Evolutionary conservation across 2,113 vertebrate genomes (phyloP).

Genomic region (Pongo abelii): DNA sequence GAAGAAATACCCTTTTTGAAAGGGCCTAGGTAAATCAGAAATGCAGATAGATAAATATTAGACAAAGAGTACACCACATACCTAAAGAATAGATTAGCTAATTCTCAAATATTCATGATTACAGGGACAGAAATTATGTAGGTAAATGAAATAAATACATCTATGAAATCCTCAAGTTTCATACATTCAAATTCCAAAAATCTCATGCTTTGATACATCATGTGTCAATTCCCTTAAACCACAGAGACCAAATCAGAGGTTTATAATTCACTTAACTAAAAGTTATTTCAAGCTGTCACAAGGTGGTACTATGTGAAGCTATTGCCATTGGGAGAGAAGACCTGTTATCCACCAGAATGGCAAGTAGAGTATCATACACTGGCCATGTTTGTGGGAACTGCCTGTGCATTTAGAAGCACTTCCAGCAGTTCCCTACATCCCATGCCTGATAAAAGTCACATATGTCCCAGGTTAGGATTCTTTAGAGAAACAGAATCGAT

Average conservation of each 20-base stretch:
- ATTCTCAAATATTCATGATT: conserved; percentile 15
- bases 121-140: not conserved
- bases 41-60: not conserved
- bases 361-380: not conserved
- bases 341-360: not conserved
- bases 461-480: not conserved
- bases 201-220: not conserved
- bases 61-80: not conserved
- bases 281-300: not conserved
- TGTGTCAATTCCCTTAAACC: not conserved
- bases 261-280: not conserved
- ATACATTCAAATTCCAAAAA: not conserved
- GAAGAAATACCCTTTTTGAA: not conserved
- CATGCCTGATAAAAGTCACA: not conserved
- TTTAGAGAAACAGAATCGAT: not conserved
- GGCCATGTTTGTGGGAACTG: not conserved
- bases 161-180: not conserved
- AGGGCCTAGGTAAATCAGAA: not conserved
- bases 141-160: not conserved
- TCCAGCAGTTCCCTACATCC: not conserved
- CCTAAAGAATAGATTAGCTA: not conserved
- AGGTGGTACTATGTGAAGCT: not conserved
- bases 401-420: not conserved
- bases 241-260: not conserved
- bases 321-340: not conserved